These are phyloP conservation scores for Amiota mariae DNA, from an alignment of 2,888 invertebrate genomes.

Conservation along the genomic window DNA sequence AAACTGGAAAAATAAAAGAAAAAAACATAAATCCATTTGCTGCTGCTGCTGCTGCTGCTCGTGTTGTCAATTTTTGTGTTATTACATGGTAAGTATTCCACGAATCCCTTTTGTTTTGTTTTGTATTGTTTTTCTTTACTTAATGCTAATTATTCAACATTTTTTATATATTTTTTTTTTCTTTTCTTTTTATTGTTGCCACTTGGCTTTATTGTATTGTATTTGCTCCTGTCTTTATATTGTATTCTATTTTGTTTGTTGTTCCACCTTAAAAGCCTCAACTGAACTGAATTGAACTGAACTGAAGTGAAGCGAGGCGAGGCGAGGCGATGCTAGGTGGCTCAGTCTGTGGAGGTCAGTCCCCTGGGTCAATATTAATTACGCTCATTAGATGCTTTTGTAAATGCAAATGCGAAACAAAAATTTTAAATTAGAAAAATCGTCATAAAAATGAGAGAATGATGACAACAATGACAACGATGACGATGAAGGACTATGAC, in stretches of 20 bases:
- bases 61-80: not conserved
- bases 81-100: not conserved
- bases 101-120: constrained; percentile 32
- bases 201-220: too few relatives aligned
- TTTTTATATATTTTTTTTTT: not conserved
- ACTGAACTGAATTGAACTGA: too few relatives aligned
- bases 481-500: constrained; percentile 5
- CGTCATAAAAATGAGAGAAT: not conserved
- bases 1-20: not conserved
- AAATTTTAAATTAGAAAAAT: constrained; percentile 35
- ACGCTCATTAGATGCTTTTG: constrained; percentile 56
- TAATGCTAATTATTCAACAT: constrained; percentile 31
- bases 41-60: too few relatives aligned
- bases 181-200: not conserved
- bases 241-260: constrained; percentile 5
- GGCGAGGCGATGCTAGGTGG: too few relatives aligned
- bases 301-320: too few relatives aligned
- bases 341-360: constrained; percentile 18
- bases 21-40: not conserved
- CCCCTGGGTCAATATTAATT: constrained; percentile 66
- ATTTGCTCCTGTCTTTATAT: not conserved
- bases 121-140: constrained; percentile 36
- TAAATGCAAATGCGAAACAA: constrained; percentile 53
- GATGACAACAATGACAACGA: constrained; percentile 34
- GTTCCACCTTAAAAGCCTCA: not conserved